Evolutionary conservation across 2,888 invertebrate genomes (phyloP), one percentile per base, ranked within the genome.

Genomic region (Lymantria dispar): DNA sequence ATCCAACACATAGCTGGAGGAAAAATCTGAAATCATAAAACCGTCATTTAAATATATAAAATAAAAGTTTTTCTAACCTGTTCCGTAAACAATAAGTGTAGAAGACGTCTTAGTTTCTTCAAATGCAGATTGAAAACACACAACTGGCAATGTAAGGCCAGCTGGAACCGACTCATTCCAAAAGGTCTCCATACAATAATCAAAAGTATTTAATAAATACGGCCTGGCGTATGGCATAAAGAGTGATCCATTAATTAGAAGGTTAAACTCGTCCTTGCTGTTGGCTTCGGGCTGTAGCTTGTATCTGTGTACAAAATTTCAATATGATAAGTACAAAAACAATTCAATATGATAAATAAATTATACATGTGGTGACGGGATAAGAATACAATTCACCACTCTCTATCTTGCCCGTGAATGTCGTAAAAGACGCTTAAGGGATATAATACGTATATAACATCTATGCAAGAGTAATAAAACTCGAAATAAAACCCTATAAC

Each of bases 181-280:
- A 60, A 93, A 91, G 0, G 92, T 80, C 68, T 94, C 94, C 92
- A 94, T 92, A 67, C 94, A 94, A 70, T 92, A 94, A 59, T 93
- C 91, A 47, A 85, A 85, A 0, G 91, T 91, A 9, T 82, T 81
- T 38, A 93, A 74, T 65, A 93, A 76, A n/a, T 74, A 73, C 0
- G 91, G 90, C 22, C 78, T 65, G 42, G 83, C 83, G 62, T 78
- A 85, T 0, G 93, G 93, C 12, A 90, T 88, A 60, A 92, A 92
- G 42, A 94, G 80, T 0, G 93, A 92, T 14, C 94, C 94, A 61
- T 94, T 94, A 29, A 85, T 71, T 56, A 94, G 74, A 36, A 94
- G 85, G 68, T 92, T 92, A 71, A 93, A 93, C 59, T 92, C 92
- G 55, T 94, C 94, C 30, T 83, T 77, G 52, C 77, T 81, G 43